Evolutionary conservation across 2,113 vertebrate genomes (phyloP).

Genomic region (Cavia porcellus): DNA sequence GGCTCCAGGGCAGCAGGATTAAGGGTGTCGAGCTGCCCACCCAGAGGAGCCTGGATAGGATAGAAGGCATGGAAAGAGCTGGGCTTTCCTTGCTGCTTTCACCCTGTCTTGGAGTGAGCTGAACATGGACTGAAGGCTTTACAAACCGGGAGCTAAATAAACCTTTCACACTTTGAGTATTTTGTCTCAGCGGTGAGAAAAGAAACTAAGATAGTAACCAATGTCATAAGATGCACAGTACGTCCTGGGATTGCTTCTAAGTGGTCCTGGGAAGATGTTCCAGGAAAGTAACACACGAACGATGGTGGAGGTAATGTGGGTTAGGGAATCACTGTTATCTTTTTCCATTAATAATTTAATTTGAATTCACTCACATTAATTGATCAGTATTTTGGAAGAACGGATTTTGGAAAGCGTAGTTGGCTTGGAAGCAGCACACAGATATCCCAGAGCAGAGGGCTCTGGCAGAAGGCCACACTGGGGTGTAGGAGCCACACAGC

Average conservation of each 20-base stretch:
- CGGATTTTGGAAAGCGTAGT: not conserved
- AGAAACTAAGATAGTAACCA: not conserved
- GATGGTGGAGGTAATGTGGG: not conserved
- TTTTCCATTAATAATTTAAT: slow-evolving; percentile 1
- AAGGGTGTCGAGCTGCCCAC: too few species aligned
- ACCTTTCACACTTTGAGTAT: too few species aligned
- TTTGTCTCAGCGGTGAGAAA: not conserved
- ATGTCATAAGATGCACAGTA: not conserved
- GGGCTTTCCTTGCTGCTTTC: too few species aligned
- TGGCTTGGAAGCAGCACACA: not conserved
- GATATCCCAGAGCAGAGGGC: not conserved
- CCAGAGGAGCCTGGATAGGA: too few species aligned
- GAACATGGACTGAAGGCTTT: too few species aligned
- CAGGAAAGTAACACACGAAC: not conserved
- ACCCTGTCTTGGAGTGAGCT: too few species aligned
- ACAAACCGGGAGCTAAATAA: too few species aligned
- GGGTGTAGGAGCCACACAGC: not conserved
- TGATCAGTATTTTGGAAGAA: not conserved
- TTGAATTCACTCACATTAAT: not conserved
- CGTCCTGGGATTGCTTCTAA: not conserved
- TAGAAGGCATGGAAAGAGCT: too few species aligned
- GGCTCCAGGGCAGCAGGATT: too few species aligned
- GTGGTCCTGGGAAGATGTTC: not conserved
- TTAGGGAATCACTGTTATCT: not conserved
- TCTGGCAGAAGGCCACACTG: not conserved